Evolutionary conservation across 2,888 invertebrate genomes (phyloP), one percentile per base, ranked within the genome.

Genomic region (Pheosia tremula): DNA sequence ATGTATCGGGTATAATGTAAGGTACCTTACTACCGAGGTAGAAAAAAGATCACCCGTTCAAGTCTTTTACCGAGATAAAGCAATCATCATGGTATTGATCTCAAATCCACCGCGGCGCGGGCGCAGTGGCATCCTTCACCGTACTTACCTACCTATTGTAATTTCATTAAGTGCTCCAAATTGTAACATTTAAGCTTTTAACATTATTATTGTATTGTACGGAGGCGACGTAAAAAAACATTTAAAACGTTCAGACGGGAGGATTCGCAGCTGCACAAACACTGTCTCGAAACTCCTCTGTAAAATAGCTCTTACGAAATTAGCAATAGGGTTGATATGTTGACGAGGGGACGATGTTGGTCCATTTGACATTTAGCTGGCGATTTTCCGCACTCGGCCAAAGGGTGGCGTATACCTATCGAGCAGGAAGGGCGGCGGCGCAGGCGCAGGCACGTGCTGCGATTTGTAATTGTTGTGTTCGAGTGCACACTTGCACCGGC

Each of bases 171-270:
- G 81, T 84, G 80, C 68, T 81, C 73, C 75, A 75, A 85, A 86
- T 84, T 78, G 84, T 82, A 83, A 83, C 84, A 78, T 85, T 89
- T 87, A 90, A 90, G 85, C 90, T 85, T 82, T 83, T 87, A 85
- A 88, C 83, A 87, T 80, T 83, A 86, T 86, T 84, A 83, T 83
- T 81, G 78, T 72, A 85, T 86, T 90, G 87, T 88, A 63, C 76
- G 64, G 77, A 80, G 80, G 83, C 78, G 83, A 78, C 65, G 66
- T 69, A 77, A 70, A 69, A 66, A 75, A 66, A 62, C 56, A 45
- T 56, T 59, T 45, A 65, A 64, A 64, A 57, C n/a, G 47, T 58
- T 49, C 45, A 50, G 24, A 59, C 68, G 74, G 69, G 62, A 58
- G 67, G 52, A 38, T 9, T 45, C 55, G 63, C 74, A 75, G 83